These are phyloP conservation scores for Athalia rosae DNA, from an alignment of 2,888 invertebrate species.

Conservation along the genomic window DNA sequence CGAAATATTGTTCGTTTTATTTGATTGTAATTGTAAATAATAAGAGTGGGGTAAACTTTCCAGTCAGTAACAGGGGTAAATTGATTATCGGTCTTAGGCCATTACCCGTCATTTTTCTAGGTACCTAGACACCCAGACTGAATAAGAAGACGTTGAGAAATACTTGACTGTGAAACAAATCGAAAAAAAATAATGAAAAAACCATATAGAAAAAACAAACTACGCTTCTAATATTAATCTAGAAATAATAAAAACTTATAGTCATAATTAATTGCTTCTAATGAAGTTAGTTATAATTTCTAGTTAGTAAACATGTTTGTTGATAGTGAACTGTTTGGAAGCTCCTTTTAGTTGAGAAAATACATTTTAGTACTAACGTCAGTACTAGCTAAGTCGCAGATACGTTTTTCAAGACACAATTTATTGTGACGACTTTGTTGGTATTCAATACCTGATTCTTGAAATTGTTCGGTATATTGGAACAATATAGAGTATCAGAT, in stretches of 20 bases:
- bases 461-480: conserved; percentile 22
- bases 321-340: conserved; percentile 43
- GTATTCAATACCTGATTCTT: conserved; percentile 23
- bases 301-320: conserved; percentile 57
- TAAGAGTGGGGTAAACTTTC: conserved; percentile 16
- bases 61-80: conserved; percentile 1
- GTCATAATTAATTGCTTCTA: conserved; percentile 67
- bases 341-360: conserved; percentile 33
- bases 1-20: conserved; percentile 20
- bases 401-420: conserved; percentile 10
- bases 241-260: conserved; percentile 65
- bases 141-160: conserved; percentile 34
- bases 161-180: conserved; percentile 62
- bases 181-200: conserved; percentile 44
- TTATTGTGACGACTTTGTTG: conserved; percentile 20
- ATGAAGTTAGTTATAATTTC: conserved; percentile 64
- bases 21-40: conserved; percentile 34
- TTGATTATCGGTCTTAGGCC: conserved; percentile 21
- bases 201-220: conserved; percentile 23
- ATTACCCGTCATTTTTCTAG: conserved; percentile 16
- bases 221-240: conserved; percentile 70
- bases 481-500: conserved; percentile 20
- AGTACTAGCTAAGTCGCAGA: conserved; percentile 35
- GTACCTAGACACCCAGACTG: conserved; percentile 40
- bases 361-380: conserved; percentile 23